Conservation (phyloP, 1,140 invertebrate species). For the Eupristina koningsbergeri region DNA sequence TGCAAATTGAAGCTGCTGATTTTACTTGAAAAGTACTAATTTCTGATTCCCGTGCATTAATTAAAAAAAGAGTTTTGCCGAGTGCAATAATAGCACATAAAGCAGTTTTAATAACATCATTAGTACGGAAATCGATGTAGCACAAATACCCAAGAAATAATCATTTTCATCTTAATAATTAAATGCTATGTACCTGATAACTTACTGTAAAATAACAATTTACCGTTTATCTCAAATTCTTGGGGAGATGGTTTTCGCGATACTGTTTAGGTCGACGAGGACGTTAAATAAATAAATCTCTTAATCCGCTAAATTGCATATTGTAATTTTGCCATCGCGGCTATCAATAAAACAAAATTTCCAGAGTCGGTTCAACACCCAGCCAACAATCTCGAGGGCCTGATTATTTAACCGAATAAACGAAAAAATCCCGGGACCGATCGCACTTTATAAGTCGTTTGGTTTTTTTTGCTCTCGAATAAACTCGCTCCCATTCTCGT, state of each 20-base stretch:
- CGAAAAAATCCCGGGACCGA: not conserved
- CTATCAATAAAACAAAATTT: not conserved
- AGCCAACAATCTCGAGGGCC: not conserved
- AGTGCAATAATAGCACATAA: no score
- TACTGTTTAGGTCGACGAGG: not conserved
- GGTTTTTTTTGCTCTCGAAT: slow-evolving; percentile 3
- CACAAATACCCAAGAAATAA: not conserved
- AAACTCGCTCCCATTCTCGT: slow-evolving; percentile 35
- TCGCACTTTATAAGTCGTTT: not conserved
- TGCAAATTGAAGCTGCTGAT: no score
- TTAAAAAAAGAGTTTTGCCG: no score
- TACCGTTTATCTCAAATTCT: not conserved
- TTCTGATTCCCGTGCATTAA: no score
- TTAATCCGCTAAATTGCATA: not conserved
- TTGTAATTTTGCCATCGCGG: not conserved
- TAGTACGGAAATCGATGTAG: not conserved
- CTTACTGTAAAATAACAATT: not conserved
- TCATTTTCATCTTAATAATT: not conserved
- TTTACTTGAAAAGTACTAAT: no score
- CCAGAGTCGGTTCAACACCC: not conserved
- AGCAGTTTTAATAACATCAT: not conserved
- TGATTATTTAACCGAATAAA: slow-evolving; percentile 9
- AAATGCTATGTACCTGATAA: not conserved
- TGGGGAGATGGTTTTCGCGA: not conserved
- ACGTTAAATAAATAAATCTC: no score